phyloP scores from a whole-genome alignment of 53 echinoderm and acorn worm genomes.

The Patiria pectinifera region DNA sequence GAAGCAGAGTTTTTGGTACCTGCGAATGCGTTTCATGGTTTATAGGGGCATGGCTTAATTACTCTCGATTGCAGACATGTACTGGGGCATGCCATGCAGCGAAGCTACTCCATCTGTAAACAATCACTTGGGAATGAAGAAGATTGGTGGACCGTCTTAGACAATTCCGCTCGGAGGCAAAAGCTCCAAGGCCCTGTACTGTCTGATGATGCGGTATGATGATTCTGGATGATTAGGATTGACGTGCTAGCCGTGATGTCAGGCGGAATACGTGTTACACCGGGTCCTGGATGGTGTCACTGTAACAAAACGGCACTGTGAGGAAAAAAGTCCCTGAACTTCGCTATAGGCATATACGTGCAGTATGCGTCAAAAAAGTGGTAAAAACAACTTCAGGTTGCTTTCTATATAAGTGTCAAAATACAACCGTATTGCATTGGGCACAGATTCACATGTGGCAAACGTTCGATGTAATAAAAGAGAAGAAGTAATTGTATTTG shows the following conservation, averaged over 20 bases:
- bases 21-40: too few species aligned
- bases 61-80: too few species aligned
- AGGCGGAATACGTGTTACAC: too few species aligned
- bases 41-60: too few species aligned
- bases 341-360: not conserved
- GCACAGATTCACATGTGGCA: too few species aligned
- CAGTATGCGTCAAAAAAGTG: not conserved
- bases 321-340: not conserved
- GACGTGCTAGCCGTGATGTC: too few species aligned
- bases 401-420: not conserved
- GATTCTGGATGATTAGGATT: not conserved
- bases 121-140: not conserved
- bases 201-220: not conserved
- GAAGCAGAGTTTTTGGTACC: not conserved
- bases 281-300: not conserved
- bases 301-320: not conserved
- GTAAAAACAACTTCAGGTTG: not conserved
- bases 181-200: not conserved
- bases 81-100: not conserved
- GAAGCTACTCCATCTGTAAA: not conserved
- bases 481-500: too few species aligned
- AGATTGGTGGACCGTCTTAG: not conserved
- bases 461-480: too few species aligned
- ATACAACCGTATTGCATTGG: too few species aligned
- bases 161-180: not conserved